phyloP scores from a whole-genome alignment of 2,797 vertebrate species.

The Crenichthys baileyi region DNA sequence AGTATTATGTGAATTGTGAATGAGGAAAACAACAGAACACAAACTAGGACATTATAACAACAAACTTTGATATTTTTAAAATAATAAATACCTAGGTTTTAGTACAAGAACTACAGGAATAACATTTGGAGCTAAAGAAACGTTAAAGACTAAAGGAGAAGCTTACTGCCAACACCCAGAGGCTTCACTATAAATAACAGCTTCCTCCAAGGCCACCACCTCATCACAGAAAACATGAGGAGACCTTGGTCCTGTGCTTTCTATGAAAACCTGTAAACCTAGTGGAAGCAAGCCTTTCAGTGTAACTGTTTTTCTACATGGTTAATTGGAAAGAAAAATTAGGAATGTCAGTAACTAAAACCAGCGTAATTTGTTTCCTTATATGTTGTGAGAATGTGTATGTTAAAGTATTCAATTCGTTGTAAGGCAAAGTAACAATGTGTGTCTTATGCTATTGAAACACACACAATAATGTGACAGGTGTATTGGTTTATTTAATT shows the following conservation, averaged over 20 bases:
- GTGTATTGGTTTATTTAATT: not conserved
- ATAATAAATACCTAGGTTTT: not conserved
- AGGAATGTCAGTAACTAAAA: not conserved
- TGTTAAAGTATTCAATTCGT: not conserved
- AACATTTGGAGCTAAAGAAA: not conserved
- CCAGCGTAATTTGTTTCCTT: not conserved
- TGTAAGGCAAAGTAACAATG: not conserved
- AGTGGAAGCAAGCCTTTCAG: not conserved
- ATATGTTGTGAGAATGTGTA: not conserved
- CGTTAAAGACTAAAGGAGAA: too few relatives aligned
- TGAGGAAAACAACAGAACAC: not conserved
- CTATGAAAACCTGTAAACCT: not conserved
- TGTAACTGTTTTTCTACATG: not conserved
- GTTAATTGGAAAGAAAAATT: not conserved
- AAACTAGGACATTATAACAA: too few relatives aligned
- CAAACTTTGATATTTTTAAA: not conserved
- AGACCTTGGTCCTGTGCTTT: not conserved
- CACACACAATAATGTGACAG: not conserved
- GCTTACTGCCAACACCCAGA: not conserved
- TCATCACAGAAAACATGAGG: not conserved
- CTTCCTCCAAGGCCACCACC: not conserved
- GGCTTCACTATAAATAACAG: constrained; percentile 1
- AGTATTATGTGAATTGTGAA: not conserved
- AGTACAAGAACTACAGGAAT: not conserved
- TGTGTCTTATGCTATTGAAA: not conserved